A percentile compares a stretch with the other conserved stretches of the same genome.
Evolutionary conservation across 2,888 invertebrate species (phyloP).

Genomic region (Fragum sueziense): DNA sequence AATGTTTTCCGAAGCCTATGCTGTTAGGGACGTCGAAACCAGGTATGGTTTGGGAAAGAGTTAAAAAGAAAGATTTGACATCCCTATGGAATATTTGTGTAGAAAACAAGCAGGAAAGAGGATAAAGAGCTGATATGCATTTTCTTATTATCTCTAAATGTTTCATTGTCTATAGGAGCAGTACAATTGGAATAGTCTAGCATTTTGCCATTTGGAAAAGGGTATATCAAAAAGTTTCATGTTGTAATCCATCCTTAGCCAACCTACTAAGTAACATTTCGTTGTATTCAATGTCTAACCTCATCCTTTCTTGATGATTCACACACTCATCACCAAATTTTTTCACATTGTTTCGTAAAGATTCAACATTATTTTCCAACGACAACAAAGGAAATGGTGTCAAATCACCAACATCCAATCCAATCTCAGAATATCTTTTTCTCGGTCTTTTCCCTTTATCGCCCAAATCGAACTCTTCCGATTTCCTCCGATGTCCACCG

Average conservation of each 20-base stretch:
- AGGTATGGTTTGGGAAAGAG: too few species aligned
- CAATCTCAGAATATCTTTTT: slow-evolving; percentile 18
- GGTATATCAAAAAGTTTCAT: slow-evolving; percentile 5
- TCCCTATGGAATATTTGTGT: not conserved
- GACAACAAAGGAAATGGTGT: slow-evolving; percentile 1
- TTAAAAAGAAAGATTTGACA: not conserved
- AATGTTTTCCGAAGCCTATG: too few species aligned
- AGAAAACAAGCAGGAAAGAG: not conserved
- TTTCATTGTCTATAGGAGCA: not conserved
- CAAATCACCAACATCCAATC: not conserved
- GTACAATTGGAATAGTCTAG: not conserved
- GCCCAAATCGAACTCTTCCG: not conserved
- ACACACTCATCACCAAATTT: not conserved
- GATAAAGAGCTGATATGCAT: not conserved
- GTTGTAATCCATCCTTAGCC: not conserved
- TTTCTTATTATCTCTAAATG: not conserved
- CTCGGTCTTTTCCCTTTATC: slow-evolving; percentile 8
- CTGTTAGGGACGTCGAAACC: too few species aligned
- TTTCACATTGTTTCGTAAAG: not conserved
- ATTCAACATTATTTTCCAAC: not conserved
- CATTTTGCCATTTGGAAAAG: too few species aligned
- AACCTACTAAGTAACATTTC: not conserved
- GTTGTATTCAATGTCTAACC: slow-evolving; percentile 28
- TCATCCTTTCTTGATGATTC: slow-evolving; percentile 28
- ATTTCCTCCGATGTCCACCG: slow-evolving; percentile 2